These are phyloP conservation scores for Drosophila willistoni DNA, from an alignment of 1,140 invertebrate species.

Conservation along the genomic window DNA sequence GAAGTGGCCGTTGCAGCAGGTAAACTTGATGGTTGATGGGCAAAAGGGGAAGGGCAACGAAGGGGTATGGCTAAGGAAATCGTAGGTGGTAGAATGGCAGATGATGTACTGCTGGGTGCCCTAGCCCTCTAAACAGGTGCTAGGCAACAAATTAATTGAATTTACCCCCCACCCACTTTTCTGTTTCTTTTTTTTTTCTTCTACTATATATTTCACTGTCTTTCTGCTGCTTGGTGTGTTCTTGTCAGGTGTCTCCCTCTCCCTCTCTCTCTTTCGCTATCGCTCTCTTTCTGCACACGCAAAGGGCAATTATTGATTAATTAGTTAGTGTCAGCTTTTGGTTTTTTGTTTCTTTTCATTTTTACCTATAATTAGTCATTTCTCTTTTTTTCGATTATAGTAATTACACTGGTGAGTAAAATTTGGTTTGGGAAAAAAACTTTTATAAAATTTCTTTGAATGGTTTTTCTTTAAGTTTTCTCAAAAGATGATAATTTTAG, in stretches of 20 bases:
- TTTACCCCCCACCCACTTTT: background rate
- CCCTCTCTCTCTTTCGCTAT: too few species aligned
- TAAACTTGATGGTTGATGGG: slow-evolving; percentile 8
- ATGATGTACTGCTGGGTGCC: background rate
- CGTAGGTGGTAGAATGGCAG: background rate
- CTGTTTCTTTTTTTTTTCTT: slow-evolving; percentile 13
- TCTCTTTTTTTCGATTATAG: slow-evolving; percentile 21
- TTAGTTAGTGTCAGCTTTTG: slow-evolving; percentile 43
- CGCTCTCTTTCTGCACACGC: slow-evolving; percentile 33
- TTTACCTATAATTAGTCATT: slow-evolving; percentile 52
- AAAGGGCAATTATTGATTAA: slow-evolving; percentile 71
- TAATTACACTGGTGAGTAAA: background rate
- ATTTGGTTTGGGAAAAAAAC: too few species aligned
- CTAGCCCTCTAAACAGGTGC: slow-evolving; percentile 33
- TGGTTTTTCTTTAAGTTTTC: too few species aligned
- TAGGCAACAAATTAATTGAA: slow-evolving; percentile 50
- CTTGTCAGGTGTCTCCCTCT: background rate
- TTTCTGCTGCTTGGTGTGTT: background rate
- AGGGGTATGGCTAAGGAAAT: background rate
- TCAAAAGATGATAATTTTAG: too few species aligned
- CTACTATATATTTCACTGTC: background rate
- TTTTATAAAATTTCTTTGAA: too few species aligned
- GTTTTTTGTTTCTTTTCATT: slow-evolving; percentile 21
- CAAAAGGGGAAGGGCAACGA: background rate
- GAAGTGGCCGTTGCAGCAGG: slow-evolving; percentile 10